Base-by-base conservation (phyloP, 2,113 vertebrate species). In the Phylloscopus trochilus region DNA sequence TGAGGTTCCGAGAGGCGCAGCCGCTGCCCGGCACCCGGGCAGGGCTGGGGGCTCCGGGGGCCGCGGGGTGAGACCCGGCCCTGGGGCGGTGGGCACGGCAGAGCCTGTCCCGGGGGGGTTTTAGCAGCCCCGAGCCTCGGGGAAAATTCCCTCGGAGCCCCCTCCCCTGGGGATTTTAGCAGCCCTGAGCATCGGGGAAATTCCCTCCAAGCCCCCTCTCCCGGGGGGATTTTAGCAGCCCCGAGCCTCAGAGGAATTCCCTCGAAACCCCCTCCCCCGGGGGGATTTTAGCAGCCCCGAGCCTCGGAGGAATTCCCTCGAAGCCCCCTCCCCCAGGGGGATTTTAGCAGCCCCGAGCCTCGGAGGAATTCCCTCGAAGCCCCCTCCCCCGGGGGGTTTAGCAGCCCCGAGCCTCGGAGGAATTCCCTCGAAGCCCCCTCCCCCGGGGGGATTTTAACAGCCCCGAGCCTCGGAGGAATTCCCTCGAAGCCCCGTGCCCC, bases 21-120 rank as follows among this genome's bases (percentile, higher is more conserved):
- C 47, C 2, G 0, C 33, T 56, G 44, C 63, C 58, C 2, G 0
- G 55, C 35, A 47, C 20, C 35, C 0, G 0, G 6, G 13, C 39
- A 10, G 51, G 17, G 26, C 47, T 2, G 7, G 28, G 7, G 10
- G 47, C 13, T 87, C 76, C 24, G 1, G 2, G 33, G 23, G 43
- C 47, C 4, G 1, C 52, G 24, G 27, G 49, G 15, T 3, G 22
- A 67, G 46, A n/a, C 39, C 49, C 41, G 6, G 35, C 33, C 62
- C 56, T 0, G 7, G 43, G 14, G 31, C 21, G 23, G 55, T 7
- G 58, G 3, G 0, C 35, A 31, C 16, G 3, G 3, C n/a, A 66
- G 15, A 35, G 0, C 13, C 41, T 67, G 17, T 11, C 58, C 52
- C 0, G 1, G 1, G 20, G 33, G 15, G 35, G n/a, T 24, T 74